These are phyloP conservation scores for Drosophila persimilis DNA, from an alignment of 1,140 invertebrate species.

Conservation along the genomic window DNA sequence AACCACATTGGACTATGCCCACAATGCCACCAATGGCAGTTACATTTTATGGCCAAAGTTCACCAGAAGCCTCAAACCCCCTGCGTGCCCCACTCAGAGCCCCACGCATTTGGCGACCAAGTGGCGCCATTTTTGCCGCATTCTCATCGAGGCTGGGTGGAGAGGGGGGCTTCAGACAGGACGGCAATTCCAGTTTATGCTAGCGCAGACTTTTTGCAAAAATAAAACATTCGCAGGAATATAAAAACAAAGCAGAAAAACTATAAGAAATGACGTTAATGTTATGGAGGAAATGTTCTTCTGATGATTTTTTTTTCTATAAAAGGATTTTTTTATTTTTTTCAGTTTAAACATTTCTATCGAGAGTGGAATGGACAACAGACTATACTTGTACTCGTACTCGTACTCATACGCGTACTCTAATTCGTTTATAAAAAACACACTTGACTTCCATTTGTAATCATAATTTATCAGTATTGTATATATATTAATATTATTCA, in stretches of 20 bases:
- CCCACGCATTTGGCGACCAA: slow-evolving; percentile 42
- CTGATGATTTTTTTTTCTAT: slow-evolving; percentile 40
- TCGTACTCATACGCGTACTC: too few species aligned
- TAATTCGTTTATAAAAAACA: slow-evolving; percentile 33
- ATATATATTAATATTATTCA: slow-evolving; percentile 57
- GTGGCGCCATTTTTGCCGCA: slow-evolving; percentile 79
- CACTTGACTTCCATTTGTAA: slow-evolving; percentile 40
- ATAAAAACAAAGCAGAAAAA: slow-evolving; percentile 30
- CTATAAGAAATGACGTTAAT: slow-evolving; percentile 19
- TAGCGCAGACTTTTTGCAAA: slow-evolving; percentile 11
- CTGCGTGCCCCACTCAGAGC: slow-evolving; percentile 8
- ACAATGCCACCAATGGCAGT: slow-evolving; percentile 78
- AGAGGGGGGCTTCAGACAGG: too few species aligned
- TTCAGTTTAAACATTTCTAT: slow-evolving; percentile 66
- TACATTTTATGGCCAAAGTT: slow-evolving; percentile 77
- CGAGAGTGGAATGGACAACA: slow-evolving; percentile 73
- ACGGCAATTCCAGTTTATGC: slow-evolving; percentile 35
- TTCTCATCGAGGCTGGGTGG: slow-evolving; percentile 36
- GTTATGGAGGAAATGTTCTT: slow-evolving; percentile 21
- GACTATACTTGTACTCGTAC: too few species aligned
- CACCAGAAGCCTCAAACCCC: slow-evolving; percentile 16
- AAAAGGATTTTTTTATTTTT: slow-evolving; percentile 49
- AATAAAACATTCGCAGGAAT: slow-evolving; percentile 4
- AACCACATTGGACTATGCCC: slow-evolving; percentile 40
- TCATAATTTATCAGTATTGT: slow-evolving; percentile 67